Base-by-base conservation (phyloP, 2,797 vertebrate genomes). In the Rhabdophis nuchalis region DNA sequence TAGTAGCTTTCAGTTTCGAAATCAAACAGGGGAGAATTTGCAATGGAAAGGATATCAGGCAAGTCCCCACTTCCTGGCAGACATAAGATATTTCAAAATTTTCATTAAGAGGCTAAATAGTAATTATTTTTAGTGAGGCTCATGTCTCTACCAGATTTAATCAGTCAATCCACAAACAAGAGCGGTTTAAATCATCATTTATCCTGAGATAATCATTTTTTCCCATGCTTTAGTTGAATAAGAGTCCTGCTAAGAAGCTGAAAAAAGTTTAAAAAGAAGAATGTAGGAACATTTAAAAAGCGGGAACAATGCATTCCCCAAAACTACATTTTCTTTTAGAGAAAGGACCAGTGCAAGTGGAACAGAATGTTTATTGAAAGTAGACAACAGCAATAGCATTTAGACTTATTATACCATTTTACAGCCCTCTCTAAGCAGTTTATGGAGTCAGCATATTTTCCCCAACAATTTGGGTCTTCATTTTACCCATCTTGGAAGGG, bases 121-220 rank as follows among this genome's bases (percentile, higher is more conserved):
- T 93, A 95, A 95, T 95, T 96, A 93, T 88, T 95, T 96, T 93
- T 95, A 93, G 91, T 77, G 94, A 95, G 94, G 41, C 16, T 88
- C 91, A 32, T 94, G 82, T 93, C 53, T 93, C 89, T 95, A 54
- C 89, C 91, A 92, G 89, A 93, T 93, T 0, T 1, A 94, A 95
- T 93, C 89, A 93, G 91, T 92, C 92, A 94, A 85, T 94, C 91
- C 82, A 85, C 94, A 95, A 93, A 93, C 94, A 91, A 95, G 89
- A 87, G 85, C 89, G 87, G 89, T 92, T 92, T 92, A 90, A 89
- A 82, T 88, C 61, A 90, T 60, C 86, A 61, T 88, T 88, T 93
- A 93, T 90, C 64, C 64, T 90, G 92, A 82, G 64, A 89, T 88
- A 90, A 90, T 86, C 61, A 93, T 86, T 27, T 52, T 5, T 88